Percentiles rank a stretch among this genome's conserved stretches.
Conservation (phyloP, 2,113 vertebrate species). For the Oreochromis niloticus region DNA sequence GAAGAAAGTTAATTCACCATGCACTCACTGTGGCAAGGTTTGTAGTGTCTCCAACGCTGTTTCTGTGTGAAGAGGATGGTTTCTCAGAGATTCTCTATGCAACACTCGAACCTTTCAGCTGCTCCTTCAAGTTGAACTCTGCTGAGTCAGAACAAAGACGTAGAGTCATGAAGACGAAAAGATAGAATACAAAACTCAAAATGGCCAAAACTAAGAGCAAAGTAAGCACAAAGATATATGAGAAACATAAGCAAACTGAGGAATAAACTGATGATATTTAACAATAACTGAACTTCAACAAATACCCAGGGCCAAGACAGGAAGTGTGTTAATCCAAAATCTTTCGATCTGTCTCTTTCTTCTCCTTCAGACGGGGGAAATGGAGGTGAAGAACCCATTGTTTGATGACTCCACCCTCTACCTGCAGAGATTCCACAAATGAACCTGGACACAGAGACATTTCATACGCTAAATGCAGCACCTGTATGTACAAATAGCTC, state of each 20-base stretch:
- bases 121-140: neutral
- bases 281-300: neutral
- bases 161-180: neutral
- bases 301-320: fast-evolving
- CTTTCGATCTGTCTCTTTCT: neutral
- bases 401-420: constrained; percentile 86
- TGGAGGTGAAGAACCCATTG: constrained; percentile 94
- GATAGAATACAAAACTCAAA: neutral
- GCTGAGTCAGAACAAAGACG: neutral
- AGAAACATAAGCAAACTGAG: neutral
- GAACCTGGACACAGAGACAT: neutral
- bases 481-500: neutral
- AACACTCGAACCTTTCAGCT: neutral
- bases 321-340: neutral
- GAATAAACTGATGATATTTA: neutral
- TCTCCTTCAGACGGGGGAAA: constrained; percentile 83
- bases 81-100: neutral
- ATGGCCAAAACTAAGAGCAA: neutral
- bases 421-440: constrained; percentile 68
- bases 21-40: neutral
- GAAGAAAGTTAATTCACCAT: neutral
- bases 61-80: neutral
- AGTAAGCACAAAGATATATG: fast-evolving
- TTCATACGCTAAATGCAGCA: neutral
- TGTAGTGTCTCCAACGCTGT: neutral